Conservation (phyloP, 2,113 vertebrate species). For the Tauraco erythrolophus region DNA sequence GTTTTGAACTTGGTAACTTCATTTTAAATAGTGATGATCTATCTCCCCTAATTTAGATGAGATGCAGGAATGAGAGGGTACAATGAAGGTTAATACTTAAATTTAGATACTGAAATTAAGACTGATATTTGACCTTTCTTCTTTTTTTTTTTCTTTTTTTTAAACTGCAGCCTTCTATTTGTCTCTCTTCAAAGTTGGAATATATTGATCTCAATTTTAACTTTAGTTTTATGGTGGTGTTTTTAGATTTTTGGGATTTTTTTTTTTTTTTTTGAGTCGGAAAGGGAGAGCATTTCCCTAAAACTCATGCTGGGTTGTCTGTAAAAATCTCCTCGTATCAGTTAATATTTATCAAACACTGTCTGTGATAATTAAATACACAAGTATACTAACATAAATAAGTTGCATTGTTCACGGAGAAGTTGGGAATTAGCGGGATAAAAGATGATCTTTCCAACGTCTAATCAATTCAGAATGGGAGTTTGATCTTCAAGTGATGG, state of each 20-base stretch:
- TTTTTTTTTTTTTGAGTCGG: neutral
- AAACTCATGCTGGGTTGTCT: neutral
- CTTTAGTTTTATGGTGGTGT: neutral
- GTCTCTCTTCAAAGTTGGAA: neutral
- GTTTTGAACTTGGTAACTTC: neutral
- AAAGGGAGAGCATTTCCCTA: neutral
- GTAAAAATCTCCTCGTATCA: neutral
- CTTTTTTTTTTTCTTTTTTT: neutral
- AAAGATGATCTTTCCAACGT: neutral
- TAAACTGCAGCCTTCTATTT: neutral
- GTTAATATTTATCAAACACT: neutral
- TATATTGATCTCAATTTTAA: neutral
- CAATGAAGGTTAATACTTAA: slow-evolving; percentile 13
- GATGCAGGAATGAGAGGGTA: neutral
- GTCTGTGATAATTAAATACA: too few relatives aligned
- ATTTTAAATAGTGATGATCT: neutral
- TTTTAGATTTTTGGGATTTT: neutral
- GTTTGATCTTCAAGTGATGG: neutral
- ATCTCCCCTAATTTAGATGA: slow-evolving; percentile 18
- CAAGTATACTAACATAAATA: too few relatives aligned
- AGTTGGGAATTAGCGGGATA: neutral
- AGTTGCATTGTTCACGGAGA: neutral
- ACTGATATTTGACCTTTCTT: neutral
- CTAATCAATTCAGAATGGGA: neutral
- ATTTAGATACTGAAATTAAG: slow-evolving; percentile 9